phyloP scores from a whole-genome alignment of 2,113 vertebrate genomes.

The Stercorarius parasiticus region DNA sequence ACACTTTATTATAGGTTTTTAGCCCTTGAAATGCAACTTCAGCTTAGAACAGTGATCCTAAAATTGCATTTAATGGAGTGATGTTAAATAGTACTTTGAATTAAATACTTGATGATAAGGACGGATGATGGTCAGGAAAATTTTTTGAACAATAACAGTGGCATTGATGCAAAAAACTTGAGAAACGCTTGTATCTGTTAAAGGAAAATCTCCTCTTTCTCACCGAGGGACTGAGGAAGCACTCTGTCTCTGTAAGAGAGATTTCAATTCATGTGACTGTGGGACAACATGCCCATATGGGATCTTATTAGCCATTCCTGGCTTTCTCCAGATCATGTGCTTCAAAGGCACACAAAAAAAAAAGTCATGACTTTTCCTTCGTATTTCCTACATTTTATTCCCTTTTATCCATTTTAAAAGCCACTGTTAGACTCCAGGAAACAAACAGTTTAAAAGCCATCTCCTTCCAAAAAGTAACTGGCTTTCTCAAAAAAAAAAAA shows the following conservation, averaged over 20 bases:
- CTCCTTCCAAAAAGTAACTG: constrained; percentile 25
- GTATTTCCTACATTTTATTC: background rate
- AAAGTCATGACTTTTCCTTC: background rate
- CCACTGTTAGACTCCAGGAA: constrained; percentile 10
- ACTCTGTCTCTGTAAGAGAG: background rate
- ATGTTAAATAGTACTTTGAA: background rate
- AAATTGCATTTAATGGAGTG: background rate
- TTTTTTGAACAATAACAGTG: background rate
- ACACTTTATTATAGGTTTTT: background rate
- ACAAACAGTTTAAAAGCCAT: constrained; percentile 2
- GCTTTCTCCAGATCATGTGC: background rate
- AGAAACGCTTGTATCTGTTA: background rate
- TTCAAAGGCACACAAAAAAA: background rate
- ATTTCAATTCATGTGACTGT: background rate
- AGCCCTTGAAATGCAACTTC: background rate
- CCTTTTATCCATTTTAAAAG: constrained; percentile 39
- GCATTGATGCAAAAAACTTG: background rate
- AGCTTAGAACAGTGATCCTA: background rate
- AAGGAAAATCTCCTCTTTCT: background rate
- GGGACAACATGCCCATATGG: background rate
- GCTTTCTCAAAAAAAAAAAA: background rate
- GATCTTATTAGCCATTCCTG: constrained; percentile 7
- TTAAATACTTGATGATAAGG: background rate
- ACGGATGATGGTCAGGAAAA: background rate
- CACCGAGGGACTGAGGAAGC: background rate